Evolutionary conservation across 2,888 invertebrate species (phyloP), one percentile per base, ranked within the genome.

Genomic region (Gymnosoma rotundatum): DNA sequence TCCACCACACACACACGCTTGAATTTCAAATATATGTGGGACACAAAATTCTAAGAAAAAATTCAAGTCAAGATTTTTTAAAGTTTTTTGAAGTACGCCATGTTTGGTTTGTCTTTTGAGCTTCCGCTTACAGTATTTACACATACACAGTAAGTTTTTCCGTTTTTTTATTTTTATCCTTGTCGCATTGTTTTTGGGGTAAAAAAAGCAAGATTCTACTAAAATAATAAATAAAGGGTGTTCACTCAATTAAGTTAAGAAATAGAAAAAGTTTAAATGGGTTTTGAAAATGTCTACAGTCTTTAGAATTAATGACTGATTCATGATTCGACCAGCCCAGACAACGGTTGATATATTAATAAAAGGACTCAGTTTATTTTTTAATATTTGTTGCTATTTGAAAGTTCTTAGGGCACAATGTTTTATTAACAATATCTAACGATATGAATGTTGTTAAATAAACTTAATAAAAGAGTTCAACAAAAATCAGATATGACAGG

Each of bases 51-150:
- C 85, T 83, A 66, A 18, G 25, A 58, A 70, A 83, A 74, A 60
- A 76, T 36, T 16, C 50, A 58, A 63, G 54, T 54, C 50, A 74
- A 42, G 52, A 63, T 54, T 69, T 89, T 90, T 72, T 61, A 6
- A 20, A n/a, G 14, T 67, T 89, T 88, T 79, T 88, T 87, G 88
- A 83, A 86, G 87, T 87, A 87, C 89, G 89, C 90, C 91, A 90
- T 90, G 90, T 91, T 91, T 90, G 91, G 90, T 90, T 90, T 90
- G 91, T 90, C 91, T 91, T 90, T 90, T 86, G 88, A 90, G 90
- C 88, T 90, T 90, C 89, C 89, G 90, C 83, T 87, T 88, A 87
- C 78, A 84, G 63, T 69, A 50, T 63, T 69, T 69, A 61, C 67
- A 72, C 76, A 83, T 50, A 56, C 48, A 61, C 38, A 48, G 56